A percentile compares a stretch with the other conserved stretches of the same genome.
These are phyloP conservation scores for Tupiocoris notatus DNA, from an alignment of 2,888 invertebrate genomes.

Conservation along the genomic window DNA sequence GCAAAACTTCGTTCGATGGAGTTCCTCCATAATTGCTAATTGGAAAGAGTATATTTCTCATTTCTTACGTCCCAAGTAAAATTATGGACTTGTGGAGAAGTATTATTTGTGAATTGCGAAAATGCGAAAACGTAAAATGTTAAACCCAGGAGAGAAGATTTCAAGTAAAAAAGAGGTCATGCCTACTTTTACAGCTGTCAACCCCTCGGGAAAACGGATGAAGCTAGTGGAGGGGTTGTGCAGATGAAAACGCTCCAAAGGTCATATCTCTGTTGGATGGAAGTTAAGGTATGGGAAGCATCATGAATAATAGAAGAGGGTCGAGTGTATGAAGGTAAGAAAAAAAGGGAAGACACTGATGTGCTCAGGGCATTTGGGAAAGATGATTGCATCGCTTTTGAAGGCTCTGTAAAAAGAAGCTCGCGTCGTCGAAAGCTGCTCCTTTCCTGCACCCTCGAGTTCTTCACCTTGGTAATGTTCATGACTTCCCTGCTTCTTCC, in stretches of 20 bases:
- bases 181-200: slow-evolving; percentile 36
- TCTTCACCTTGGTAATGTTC: slow-evolving; percentile 31
- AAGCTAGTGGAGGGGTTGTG: slow-evolving; percentile 1
- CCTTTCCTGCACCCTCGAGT: not conserved
- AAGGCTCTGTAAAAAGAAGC: slow-evolving; percentile 4
- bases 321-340: not conserved
- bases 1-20: too few species aligned
- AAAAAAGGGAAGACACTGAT: slow-evolving; percentile 18
- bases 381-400: slow-evolving; percentile 30
- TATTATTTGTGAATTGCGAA: not conserved
- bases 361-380: slow-evolving; percentile 30
- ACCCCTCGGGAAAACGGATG: not conserved
- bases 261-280: slow-evolving; percentile 16
- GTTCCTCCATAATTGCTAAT: too few species aligned
- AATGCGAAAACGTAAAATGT: slow-evolving; percentile 16
- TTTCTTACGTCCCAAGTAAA: not conserved
- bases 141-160: not conserved
- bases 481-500: slow-evolving; percentile 22
- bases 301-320: slow-evolving; percentile 38
- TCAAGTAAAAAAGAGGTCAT: not conserved
- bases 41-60: not conserved
- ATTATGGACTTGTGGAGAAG: not conserved
- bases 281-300: slow-evolving; percentile 2
- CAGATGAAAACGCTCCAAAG: slow-evolving; percentile 32
- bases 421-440: not conserved